Evolutionary conservation across 2,113 vertebrate species (phyloP), one percentile per base, ranked within the genome.

Genomic region (Clarias magur): DNA sequence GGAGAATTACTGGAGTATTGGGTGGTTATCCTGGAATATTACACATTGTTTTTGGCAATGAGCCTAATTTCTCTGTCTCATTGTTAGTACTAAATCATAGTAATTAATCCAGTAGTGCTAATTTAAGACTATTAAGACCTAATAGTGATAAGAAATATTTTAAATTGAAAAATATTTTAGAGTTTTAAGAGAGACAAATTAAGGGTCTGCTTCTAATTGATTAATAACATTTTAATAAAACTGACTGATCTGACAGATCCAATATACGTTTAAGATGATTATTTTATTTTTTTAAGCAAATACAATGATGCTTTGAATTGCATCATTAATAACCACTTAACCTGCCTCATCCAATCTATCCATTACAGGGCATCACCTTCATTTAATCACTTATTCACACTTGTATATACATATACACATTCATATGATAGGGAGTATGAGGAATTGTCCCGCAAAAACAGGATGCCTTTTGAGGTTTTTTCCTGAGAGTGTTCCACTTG

Each of bases 1-100:
- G 88, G 88, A 80, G 85, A 89, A 87, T 85, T 87, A 89, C 57
- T 87, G 25, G 81, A 78, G 81, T 62, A 80, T 90, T 84, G 84
- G 38, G 54, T 85, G 72, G 68, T 86, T 82, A 56, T 62, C 62
- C 76, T 86, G 78, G 62, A 65, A 82, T 88, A 79, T 87, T 86
- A 75, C 84, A 82, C 80, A 86, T 63, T 72, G 25, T 80, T 87
- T 68, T 68, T 70, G 54, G 79, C 68, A 65, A 80, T 79, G 70
- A 30, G 76, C 1, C 60, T 78, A 78, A 79, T 87, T 88, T 81
- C 72, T 86, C 54, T 56, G 30, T 80, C 57, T 60, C 56, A 60
- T 4, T 30, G 67, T 72, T 42, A 62, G 11, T 12, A 63, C 1
- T 8, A 62, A 65, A 63, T 42, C 7, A 59, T 67, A 5, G 56